Base-by-base conservation (phyloP, 2,797 vertebrate species). In the Anguilla megastoma region DNA sequence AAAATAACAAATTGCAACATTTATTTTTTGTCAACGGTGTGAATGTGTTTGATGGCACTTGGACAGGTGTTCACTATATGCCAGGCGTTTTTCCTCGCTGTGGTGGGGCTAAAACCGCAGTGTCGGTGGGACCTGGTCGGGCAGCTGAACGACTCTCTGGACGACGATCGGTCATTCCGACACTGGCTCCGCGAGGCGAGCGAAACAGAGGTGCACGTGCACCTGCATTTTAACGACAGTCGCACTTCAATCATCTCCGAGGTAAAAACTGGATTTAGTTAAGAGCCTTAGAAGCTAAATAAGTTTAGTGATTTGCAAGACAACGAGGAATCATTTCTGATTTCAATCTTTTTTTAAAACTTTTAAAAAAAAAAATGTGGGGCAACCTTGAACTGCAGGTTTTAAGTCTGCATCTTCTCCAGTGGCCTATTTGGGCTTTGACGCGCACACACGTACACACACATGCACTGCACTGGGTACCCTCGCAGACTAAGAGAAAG, bases 201-300 rank as follows among this genome's bases (percentile, higher is more conserved):
- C 0, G 88, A 92, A 90, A 95, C 93, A 0, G 96, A 96, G 91
- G 89, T 95, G 89, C 94, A 83, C 0, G 90, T 92, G 87, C 95
- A 96, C 0, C 21, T 96, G 14, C 95, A 92, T 84, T 97, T 97
- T 60, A 91, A 92, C 80, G 90, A 91, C 88, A 94, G 90, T 90
- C 96, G 96, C 89, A 96, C 96, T 0, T 97, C 96, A 4, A 96
- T 97, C 83, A 94, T 95, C 87, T 96, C 96, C 0, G 96, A 97
- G 96, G 96, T 97, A 90, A 93, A 56, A 50, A 33, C 2, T 24
- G 58, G 10, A 12, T 60, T 60, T 16, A 18, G 58, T 52, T 52
- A 52, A 52, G 50, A 52, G 50, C 50, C 50, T 52, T 8, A 52
- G 50, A 8, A 52, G 50, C 50, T 52, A 52, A 52, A 52, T 52